Evolutionary conservation across 2,888 invertebrate genomes (phyloP), one percentile per base, ranked within the genome.

Genomic region (Agrilus biguttatus): DNA sequence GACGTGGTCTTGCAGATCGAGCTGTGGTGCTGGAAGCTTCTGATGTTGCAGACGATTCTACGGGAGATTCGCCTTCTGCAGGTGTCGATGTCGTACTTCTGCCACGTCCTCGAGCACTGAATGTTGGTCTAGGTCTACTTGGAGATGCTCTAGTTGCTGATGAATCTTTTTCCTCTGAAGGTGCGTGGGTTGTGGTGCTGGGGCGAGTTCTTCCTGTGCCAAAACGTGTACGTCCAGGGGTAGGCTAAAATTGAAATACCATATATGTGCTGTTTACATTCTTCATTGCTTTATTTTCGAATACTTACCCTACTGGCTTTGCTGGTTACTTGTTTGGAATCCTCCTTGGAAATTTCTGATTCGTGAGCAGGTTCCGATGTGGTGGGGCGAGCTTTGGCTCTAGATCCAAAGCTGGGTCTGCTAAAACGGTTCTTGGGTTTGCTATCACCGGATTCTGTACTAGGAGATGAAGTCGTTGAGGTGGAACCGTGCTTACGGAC

Each of bases 91-190:
- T 50, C 3, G 67, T 61, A 2, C 61, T 57, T 45, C 60, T 55
- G 48, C 60, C 52, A 42, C 63, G 50, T 37, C 57, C 53, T 51
- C 64, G 51, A 43, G 59, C 41, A 50, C 62, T 63, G 49, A 64
- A 63, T 6, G 59, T 52, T 12, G 74, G 73, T 35, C 75, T 69
- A 5, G 72, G 68, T 47, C 74, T 69, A 13, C 69, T 58, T 54
- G 65, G 46, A 4, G 64, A 54, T 23, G 68, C 60, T 41, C 60
- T 57, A 7, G 62, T 51, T 62, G 67, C 45, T 58, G 56, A 14
- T 64, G 62, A 44, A 58, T 60, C 43, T 59, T 65, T 33, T 63
- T 68, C 49, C 41, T 35, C 70, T 61, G 41, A 68, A 61, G 55
- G 70, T 59, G 36, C 66, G 13, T 37, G n/a, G 61, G 39, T 70